Evolutionary conservation across 2,113 vertebrate genomes (phyloP).

Genomic region (Ancistrus triradiatus): DNA sequence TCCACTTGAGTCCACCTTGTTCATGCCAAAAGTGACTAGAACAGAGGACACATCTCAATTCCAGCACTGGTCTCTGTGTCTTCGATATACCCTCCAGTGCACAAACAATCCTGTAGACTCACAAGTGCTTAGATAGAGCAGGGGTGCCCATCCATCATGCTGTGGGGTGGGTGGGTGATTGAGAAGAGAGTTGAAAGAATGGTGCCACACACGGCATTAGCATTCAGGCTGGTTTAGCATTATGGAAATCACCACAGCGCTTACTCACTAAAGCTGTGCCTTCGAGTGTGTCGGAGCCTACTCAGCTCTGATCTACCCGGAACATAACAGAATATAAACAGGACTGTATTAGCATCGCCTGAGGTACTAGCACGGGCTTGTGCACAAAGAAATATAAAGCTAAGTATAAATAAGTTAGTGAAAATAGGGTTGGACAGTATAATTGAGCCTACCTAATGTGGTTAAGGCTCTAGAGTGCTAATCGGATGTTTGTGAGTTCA

Average conservation of each 20-base stretch:
- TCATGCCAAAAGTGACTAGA: constrained; percentile 12
- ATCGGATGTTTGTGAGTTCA: too few relatives aligned
- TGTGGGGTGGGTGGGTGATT: constrained; percentile 20
- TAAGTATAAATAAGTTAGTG: not conserved
- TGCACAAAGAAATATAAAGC: not conserved
- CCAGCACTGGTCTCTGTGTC: not conserved
- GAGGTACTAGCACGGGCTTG: not conserved
- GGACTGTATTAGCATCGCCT: constrained; percentile 5
- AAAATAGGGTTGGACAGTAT: not conserved
- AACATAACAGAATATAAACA: constrained; percentile 21
- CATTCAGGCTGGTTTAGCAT: constrained; percentile 29
- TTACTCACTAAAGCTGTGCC: constrained; percentile 9
- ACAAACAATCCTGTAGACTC: constrained; percentile 15
- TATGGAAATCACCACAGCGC: constrained; percentile 28
- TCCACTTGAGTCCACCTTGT: constrained; percentile 5
- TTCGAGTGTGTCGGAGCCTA: constrained; percentile 12
- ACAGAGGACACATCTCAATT: constrained; percentile 22
- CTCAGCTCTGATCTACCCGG: constrained; percentile 13
- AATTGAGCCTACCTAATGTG: too few relatives aligned
- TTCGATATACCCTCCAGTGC: not conserved
- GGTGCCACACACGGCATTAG: constrained; percentile 23
- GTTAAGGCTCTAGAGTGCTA: too few relatives aligned
- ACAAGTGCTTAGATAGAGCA: not conserved
- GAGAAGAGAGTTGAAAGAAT: constrained; percentile 22
- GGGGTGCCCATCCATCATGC: constrained; percentile 38